Evolutionary conservation across 2,113 vertebrate species (phyloP).

Genomic region (Salvelinus fontinalis): DNA sequence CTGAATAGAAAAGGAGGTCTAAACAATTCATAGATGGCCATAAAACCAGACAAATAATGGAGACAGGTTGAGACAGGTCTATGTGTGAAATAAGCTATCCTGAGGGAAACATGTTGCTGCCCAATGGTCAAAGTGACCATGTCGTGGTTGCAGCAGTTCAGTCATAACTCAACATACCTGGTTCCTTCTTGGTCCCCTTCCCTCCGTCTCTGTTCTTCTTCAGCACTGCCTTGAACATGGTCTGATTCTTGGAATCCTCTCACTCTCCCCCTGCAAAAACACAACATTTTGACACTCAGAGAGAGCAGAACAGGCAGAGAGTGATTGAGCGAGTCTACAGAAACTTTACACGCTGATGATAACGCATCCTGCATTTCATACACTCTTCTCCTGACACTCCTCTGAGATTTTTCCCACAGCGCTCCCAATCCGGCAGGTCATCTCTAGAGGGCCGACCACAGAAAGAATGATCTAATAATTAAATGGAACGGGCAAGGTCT

Average conservation of each 20-base stretch:
- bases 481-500: slow-evolving; percentile 72
- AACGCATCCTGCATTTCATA: slow-evolving; percentile 46
- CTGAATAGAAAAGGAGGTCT: neutral
- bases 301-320: slow-evolving; percentile 6
- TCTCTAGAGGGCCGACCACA: slow-evolving; percentile 49
- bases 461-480: slow-evolving; percentile 79
- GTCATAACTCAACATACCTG: slow-evolving; percentile 78
- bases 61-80: neutral
- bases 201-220: slow-evolving; percentile 96
- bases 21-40: neutral
- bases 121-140: neutral
- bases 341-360: slow-evolving; percentile 21
- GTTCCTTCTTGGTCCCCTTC: slow-evolving; percentile 88
- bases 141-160: neutral
- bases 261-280: slow-evolving; percentile 49
- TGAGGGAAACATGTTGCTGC: neutral
- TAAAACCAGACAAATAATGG: neutral
- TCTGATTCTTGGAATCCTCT: slow-evolving; percentile 55
- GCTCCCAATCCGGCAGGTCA: slow-evolving; percentile 61
- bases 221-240: slow-evolving; percentile 96
- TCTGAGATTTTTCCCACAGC: slow-evolving; percentile 69
- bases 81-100: neutral
- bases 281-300: slow-evolving; percentile 9
- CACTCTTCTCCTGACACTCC: slow-evolving; percentile 50
- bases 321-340: slow-evolving; percentile 18